Base-by-base conservation (phyloP, 2,888 invertebrate species). In the Meandrusa payeni region DNA sequence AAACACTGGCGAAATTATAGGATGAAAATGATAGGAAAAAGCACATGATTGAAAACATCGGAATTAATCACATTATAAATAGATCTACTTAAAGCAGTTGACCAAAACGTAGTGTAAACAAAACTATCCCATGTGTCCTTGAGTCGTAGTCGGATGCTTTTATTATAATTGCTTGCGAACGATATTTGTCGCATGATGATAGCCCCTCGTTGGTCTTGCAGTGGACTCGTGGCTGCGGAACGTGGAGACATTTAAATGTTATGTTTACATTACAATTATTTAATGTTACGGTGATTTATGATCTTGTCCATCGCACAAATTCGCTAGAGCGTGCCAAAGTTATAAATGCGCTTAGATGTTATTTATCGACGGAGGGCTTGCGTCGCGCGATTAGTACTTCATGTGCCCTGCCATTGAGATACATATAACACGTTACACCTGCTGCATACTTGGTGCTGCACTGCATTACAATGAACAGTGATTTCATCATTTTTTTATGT, bases 231-330 rank as follows among this genome's bases (percentile, higher is more conserved):
- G 40, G 29, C 45, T 44, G 50, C 48, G 38, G 37, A 20, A 36
- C 39, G 27, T 33, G 28, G 33, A 22, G 44, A 44, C 28, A 27
- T 56, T 31, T 58, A 55, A 57, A 59, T 60, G 48, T 59, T 48
- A 38, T 73, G 67, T 75, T 72, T 76, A 71, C 64, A 61, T 59
- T 64, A 52, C 54, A 61, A 63, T 69, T 64, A 70, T 72, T 68
- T 67, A 62, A 56, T 61, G 58, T 59, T 53, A 46, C 42, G 48
- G 56, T 70, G 67, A 74, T 70, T 69, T 66, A 72, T 62, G 42
- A 40, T 45, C 47, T 48, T 51, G 50, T 51, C 55, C 48, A 36
- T 51, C 38, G 53, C 51, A 54, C 56, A 59, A 58, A 60, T 55
- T 50, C 47, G 51, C 45, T 28, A 47, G 48, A 50, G 47, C 47